phyloP scores from a whole-genome alignment of 2,797 vertebrate species.

The Chromobotia macracanthus region DNA sequence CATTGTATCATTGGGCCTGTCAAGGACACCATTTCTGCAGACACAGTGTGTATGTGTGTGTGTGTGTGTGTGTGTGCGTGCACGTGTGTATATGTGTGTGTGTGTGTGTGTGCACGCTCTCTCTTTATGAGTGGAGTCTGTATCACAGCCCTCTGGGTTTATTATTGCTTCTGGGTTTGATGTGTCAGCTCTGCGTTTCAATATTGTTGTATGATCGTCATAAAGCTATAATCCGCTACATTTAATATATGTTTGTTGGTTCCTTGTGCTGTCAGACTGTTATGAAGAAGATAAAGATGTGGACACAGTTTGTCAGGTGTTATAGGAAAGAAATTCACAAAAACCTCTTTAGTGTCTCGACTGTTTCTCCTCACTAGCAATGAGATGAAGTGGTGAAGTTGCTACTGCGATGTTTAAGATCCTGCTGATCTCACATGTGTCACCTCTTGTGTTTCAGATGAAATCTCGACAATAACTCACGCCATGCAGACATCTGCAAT shows the following conservation, averaged over 20 bases:
- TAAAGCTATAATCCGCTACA: slow-evolving; percentile 42
- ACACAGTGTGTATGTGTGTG: slow-evolving; percentile 5
- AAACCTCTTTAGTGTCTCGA: not conserved
- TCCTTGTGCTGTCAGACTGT: not conserved
- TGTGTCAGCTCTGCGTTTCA: slow-evolving; percentile 32
- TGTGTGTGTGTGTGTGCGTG: too few relatives aligned
- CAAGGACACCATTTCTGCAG: slow-evolving; percentile 31
- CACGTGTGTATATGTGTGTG: slow-evolving; percentile 2
- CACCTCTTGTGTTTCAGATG: too few relatives aligned
- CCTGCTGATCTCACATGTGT: not conserved
- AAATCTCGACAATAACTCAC: too few relatives aligned
- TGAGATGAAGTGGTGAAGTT: not conserved
- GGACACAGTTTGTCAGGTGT: not conserved
- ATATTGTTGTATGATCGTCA: slow-evolving; percentile 36
- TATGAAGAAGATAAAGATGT: slow-evolving; percentile 1
- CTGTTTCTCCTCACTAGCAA: not conserved
- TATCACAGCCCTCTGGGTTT: slow-evolving; percentile 21
- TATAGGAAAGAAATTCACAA: not conserved
- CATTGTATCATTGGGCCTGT: slow-evolving; percentile 31
- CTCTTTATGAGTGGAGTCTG: slow-evolving; percentile 32
- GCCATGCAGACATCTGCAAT: too few relatives aligned
- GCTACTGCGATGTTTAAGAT: not conserved
- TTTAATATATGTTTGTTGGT: slow-evolving; percentile 22
- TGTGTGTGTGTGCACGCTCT: not conserved
- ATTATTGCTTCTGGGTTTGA: slow-evolving; percentile 49